These are phyloP conservation scores for Clupea harengus DNA, from an alignment of 2,113 vertebrate genomes.

Conservation along the genomic window DNA sequence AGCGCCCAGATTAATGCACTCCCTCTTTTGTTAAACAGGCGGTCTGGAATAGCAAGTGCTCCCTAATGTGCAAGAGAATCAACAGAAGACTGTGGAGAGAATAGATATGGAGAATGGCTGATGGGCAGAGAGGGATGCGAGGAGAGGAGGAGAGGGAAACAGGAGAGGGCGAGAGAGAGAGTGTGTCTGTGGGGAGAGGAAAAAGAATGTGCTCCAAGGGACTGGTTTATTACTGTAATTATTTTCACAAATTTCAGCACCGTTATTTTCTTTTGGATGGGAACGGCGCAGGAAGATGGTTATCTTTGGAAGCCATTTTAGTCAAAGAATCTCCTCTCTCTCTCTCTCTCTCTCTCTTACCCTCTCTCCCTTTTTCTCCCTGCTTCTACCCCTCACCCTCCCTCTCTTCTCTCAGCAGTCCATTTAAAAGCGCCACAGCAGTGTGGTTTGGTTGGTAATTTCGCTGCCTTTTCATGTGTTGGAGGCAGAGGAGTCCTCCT, in stretches of 20 bases:
- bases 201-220: conserved; percentile 15
- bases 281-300: conserved; percentile 42
- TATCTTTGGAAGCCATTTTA: conserved; percentile 67
- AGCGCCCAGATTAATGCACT: conserved; percentile 42
- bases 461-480: conserved; percentile 71
- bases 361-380: conserved; percentile 36
- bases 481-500: conserved; percentile 66
- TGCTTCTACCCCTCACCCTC: conserved; percentile 40
- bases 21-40: conserved; percentile 51
- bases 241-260: conserved; percentile 48
- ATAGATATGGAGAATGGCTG: conserved; percentile 32
- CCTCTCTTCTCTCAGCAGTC: conserved; percentile 56
- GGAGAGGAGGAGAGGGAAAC: neutral
- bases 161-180: conserved; percentile 18
- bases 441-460: conserved; percentile 70
- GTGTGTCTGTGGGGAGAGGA: neutral
- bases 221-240: conserved; percentile 48
- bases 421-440: conserved; percentile 62
- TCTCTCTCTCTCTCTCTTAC: conserved; percentile 10
- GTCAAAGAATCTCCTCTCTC: conserved; percentile 51
- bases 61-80: conserved; percentile 49
- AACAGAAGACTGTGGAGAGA: conserved; percentile 44
- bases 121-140: neutral
- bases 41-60: conserved; percentile 49
- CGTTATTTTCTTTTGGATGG: conserved; percentile 25